phyloP scores from a whole-genome alignment of 2,888 invertebrate genomes.

The Chloroclysta siterata region DNA sequence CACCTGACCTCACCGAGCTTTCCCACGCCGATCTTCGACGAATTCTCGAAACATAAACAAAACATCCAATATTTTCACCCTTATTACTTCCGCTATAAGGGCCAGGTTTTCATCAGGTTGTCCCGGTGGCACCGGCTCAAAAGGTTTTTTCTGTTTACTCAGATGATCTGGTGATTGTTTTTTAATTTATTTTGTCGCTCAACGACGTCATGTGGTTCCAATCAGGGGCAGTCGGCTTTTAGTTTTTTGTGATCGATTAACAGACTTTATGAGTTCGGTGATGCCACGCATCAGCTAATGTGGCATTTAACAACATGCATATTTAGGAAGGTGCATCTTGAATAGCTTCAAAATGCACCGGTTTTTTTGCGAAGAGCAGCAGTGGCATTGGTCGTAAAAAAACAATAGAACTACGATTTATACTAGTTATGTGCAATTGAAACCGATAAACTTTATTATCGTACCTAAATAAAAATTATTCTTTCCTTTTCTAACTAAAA shows the following conservation, averaged over 20 bases:
- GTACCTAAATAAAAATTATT: background rate
- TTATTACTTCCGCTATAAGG: conserved; percentile 53
- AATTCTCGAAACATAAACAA: conserved; percentile 69
- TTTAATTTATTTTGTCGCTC: conserved; percentile 81
- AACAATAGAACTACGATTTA: background rate
- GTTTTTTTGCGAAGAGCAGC: background rate
- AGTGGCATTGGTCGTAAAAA: background rate
- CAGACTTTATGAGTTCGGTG: conserved; percentile 44
- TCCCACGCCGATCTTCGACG: conserved; percentile 75
- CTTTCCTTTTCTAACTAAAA: background rate
- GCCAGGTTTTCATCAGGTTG: conserved; percentile 55
- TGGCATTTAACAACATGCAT: conserved; percentile 33
- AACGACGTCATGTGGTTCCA: conserved; percentile 81
- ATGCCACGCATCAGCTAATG: conserved; percentile 32
- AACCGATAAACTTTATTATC: too few relatives aligned
- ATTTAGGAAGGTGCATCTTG: conserved; percentile 5
- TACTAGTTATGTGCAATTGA: too few relatives aligned
- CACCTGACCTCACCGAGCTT: conserved; percentile 81
- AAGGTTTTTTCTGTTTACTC: conserved; percentile 79
- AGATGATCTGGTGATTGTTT: conserved; percentile 84
- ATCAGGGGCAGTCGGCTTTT: conserved; percentile 74
- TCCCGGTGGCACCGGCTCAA: conserved; percentile 69
- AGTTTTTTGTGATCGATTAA: conserved; percentile 68
- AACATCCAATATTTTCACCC: conserved; percentile 55
- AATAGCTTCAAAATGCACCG: background rate